phyloP scores from a whole-genome alignment of 2,113 vertebrate genomes.

The Strigops habroptila region DNA sequence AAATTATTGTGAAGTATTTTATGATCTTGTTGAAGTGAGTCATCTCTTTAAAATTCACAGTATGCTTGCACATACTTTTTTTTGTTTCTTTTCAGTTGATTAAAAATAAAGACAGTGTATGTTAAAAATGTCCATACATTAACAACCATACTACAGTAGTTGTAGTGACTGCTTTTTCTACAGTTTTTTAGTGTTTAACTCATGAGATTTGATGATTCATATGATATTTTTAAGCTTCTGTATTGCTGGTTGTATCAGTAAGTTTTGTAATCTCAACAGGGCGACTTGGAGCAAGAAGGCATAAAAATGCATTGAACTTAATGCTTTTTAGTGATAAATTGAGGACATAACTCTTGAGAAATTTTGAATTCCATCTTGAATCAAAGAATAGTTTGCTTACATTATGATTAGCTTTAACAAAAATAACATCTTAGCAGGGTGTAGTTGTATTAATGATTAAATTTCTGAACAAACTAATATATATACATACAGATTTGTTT shows the following conservation, averaged over 20 bases:
- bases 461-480: background rate
- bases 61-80: background rate
- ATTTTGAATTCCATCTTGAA: background rate
- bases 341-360: background rate
- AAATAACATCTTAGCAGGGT: background rate
- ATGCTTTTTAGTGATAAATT: background rate
- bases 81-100: background rate
- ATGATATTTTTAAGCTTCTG: background rate
- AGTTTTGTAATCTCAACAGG: background rate
- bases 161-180: background rate
- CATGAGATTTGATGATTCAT: background rate
- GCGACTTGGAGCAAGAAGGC: background rate
- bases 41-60: background rate
- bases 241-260: background rate
- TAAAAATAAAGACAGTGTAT: background rate
- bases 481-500: background rate
- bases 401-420: background rate
- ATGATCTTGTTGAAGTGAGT: background rate
- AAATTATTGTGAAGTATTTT: background rate
- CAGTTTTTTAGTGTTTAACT: background rate
- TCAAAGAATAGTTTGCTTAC: background rate
- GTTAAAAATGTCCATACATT: background rate
- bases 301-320: background rate
- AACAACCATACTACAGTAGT: background rate
- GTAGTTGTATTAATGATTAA: background rate